Evolutionary conservation across 2,888 invertebrate species (phyloP).

Genomic region (Ophion ventricosus): DNA sequence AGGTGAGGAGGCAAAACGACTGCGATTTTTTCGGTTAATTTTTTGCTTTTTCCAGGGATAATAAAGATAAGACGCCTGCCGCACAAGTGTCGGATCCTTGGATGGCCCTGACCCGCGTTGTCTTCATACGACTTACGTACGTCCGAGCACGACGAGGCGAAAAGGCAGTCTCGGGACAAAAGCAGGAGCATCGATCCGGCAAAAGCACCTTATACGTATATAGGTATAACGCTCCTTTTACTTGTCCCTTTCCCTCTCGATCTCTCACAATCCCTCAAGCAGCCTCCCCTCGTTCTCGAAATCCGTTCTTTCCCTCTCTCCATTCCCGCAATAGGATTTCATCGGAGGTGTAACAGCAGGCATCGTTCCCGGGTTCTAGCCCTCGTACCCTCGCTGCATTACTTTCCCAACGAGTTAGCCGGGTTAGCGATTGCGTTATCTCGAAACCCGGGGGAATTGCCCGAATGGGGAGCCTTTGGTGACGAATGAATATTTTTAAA

Average conservation of each 20-base stretch:
- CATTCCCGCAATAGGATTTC: slow-evolving; percentile 73
- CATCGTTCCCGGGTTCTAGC: slow-evolving; percentile 58
- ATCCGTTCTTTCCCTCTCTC: slow-evolving; percentile 65
- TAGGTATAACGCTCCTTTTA: not conserved
- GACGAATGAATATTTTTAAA: too few species aligned
- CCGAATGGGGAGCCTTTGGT: too few species aligned
- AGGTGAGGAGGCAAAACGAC: too few species aligned
- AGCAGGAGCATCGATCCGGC: slow-evolving; percentile 36
- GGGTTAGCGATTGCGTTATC: slow-evolving; percentile 18
- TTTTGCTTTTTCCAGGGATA: too few species aligned
- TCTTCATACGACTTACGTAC: too few species aligned
- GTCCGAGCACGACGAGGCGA: not conserved
- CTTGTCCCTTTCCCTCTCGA: not conserved
- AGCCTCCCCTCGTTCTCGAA: slow-evolving; percentile 63
- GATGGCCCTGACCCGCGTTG: too few species aligned
- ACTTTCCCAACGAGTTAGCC: slow-evolving; percentile 63
- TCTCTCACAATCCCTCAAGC: slow-evolving; percentile 28
- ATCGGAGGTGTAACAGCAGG: slow-evolving; percentile 66
- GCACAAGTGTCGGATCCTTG: too few species aligned
- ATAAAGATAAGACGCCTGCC: too few species aligned
- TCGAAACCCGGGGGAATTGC: not conserved
- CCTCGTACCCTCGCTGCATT: slow-evolving; percentile 60
- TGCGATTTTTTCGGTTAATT: too few species aligned
- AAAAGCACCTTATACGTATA: not conserved
- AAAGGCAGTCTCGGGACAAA: not conserved